Base-by-base conservation (phyloP, 64 coral and sea anemone genomes). In the Cladopsammia gracilis region DNA sequence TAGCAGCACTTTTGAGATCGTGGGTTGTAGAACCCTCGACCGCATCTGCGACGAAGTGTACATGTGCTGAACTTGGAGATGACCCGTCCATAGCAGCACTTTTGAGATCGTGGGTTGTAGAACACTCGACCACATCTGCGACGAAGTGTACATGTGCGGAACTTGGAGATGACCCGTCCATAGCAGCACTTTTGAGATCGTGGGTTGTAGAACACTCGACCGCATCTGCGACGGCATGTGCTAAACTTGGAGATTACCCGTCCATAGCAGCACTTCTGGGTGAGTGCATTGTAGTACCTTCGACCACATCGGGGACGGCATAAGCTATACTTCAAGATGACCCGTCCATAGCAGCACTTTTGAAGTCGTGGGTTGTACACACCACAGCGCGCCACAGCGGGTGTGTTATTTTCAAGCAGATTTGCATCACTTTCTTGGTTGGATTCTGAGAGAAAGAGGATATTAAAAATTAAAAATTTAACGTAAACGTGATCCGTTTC, bases 211-310 rank as follows among this genome's bases (percentile, higher is more conserved):
- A 13, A 74, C 25, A 13, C 14, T 20, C 25, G 3, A 47, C 71
- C 71, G 47, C 71, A 74, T 26, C 71, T 26, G 4, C 11, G 71
- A 26, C 71, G 71, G 2, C 25, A 10, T 13, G 14, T 43, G 10
- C 14, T 13, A 16, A 4, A 10, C 2, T 45, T 14, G 53, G 46
- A 20, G 22, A 83, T 25, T 15, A 78, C 74, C 1, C 16, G 10
- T 77, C 44, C 44, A n/a, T 45, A 77, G 25, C 74, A 77, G 74
- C 74, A 77, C 20, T 77, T 77, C 6, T 48, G 50, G 5, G 74
- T 77, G 9, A 50, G 26, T 25, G 53, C 11, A 2, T 24, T 67
- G 19, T 67, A 67, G 64, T 67, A 67, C 64, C 3, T 1, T 7
- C 16, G 4, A 12, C 53, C 53, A 12, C 53, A 56, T 56, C 53